Evolutionary conservation across 2,888 invertebrate genomes (phyloP), one percentile per base, ranked within the genome.

Genomic region (Amorpha juglandis): DNA sequence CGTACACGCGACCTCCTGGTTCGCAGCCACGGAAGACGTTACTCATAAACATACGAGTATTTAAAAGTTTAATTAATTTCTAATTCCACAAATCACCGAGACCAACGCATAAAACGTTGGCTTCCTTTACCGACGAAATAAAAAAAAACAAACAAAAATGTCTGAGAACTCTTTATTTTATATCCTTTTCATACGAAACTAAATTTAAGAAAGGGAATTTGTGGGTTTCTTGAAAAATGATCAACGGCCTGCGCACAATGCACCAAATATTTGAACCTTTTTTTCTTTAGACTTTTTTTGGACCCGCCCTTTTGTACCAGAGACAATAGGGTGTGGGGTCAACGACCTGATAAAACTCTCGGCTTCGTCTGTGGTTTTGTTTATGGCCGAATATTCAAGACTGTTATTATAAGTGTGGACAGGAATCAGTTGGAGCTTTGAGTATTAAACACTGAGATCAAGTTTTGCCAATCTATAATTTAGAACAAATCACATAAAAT

Each of bases 171-270:
- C 63, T 51, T 63, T 63, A 63, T 63, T 63, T 63, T 63, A 63
- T 51, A 76, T 77, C 78, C 83, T 81, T 84, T 85, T 86, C 84
- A 82, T 78, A 79, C 82, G 78, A 83, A 83, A 85, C 86, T 84
- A 83, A 86, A 86, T 87, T 85, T 85, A 76, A 76, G 74, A 74
- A 70, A 68, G 76, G 80, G 84, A 89, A 85, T 89, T 90, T 82
- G 80, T 82, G 82, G 83, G 82, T 87, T 91, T 91, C 90, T 91
- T 90, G 86, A 89, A 88, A 91, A 91, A 91, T 92, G 90, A 92
- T 91, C 91, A 92, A 89, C 88, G 92, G 90, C 91, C 89, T 86
- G 71, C 80, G 76, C 78, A 91, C 90, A 90, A 90, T 91, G 91
- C 90, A 78, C 88, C 78, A 82, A 78, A 76, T 69, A 71, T 77